These are phyloP conservation scores for Apamea anceps DNA, from an alignment of 2,888 invertebrate species.

Conservation along the genomic window DNA sequence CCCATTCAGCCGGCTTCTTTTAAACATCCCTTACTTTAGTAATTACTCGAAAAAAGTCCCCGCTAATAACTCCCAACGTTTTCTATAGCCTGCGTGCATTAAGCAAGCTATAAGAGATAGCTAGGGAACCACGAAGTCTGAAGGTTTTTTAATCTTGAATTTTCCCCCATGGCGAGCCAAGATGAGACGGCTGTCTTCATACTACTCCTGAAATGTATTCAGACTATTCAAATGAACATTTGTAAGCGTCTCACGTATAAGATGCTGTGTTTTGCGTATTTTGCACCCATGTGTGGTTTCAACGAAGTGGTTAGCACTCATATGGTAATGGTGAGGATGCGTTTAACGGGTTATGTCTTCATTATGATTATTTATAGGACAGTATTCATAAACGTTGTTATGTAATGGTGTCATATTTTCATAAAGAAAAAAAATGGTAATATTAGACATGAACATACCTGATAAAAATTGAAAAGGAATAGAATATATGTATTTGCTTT, in stretches of 20 bases:
- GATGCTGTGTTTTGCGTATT: constrained; percentile 39
- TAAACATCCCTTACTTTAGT: constrained; percentile 44
- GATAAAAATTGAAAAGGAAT: not conserved
- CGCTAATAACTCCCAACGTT: constrained; percentile 37
- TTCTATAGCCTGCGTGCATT: constrained; percentile 40
- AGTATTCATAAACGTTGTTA: not conserved
- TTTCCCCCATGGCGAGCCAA: constrained; percentile 71
- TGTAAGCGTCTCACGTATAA: constrained; percentile 63
- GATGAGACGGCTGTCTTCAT: constrained; percentile 73
- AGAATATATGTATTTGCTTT: no score
- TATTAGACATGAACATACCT: not conserved
- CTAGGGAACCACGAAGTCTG: constrained; percentile 14
- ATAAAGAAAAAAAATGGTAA: not conserved
- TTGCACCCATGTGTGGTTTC: constrained; percentile 37
- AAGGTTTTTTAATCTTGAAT: constrained; percentile 78
- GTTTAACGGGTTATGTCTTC: constrained; percentile 27
- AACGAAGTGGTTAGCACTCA: constrained; percentile 46
- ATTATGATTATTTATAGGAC: constrained; percentile 7
- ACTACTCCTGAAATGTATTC: constrained; percentile 67
- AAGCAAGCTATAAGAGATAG: not conserved
- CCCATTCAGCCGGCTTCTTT: constrained; percentile 31
- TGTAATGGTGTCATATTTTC: not conserved
- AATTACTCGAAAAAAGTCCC: constrained; percentile 57
- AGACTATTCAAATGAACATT: constrained; percentile 57
- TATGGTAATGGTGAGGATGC: constrained; percentile 24